Conservation (phyloP, 64 coral and sea anemone species). For the Montipora foliosa region DNA sequence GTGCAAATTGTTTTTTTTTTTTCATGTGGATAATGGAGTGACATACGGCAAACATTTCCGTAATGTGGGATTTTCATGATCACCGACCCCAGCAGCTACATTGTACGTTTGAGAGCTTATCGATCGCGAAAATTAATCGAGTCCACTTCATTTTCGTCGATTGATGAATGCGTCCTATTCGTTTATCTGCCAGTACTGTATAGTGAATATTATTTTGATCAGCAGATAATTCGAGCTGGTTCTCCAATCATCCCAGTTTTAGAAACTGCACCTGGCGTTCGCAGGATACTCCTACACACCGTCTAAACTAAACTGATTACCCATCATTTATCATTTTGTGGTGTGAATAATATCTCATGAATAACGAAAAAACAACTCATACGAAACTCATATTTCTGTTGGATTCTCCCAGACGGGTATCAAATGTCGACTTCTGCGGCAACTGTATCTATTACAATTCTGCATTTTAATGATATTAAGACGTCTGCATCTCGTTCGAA, state of each 20-base stretch:
- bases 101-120: not conserved
- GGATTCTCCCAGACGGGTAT: constrained; percentile 13
- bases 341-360: not conserved
- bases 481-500: not conserved
- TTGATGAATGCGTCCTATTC: not conserved
- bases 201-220: not conserved
- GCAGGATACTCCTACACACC: not conserved
- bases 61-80: not conserved
- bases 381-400: not conserved
- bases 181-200: not conserved
- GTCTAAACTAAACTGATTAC: not conserved
- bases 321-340: not conserved
- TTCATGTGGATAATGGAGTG: not conserved
- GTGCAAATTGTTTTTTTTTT: not conserved
- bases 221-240: not conserved
- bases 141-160: not conserved
- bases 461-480: not conserved
- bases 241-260: not conserved
- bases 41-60: not conserved
- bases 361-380: not conserved
- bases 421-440: constrained; percentile 26
- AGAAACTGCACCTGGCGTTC: not conserved
- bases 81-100: not conserved
- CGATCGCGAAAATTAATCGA: not conserved
- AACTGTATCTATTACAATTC: constrained; percentile 30